A percentile compares a stretch with the other conserved stretches of the same genome.
These are phyloP conservation scores for Serilophus lunatus DNA, from an alignment of 2,113 vertebrate species.

Conservation along the genomic window DNA sequence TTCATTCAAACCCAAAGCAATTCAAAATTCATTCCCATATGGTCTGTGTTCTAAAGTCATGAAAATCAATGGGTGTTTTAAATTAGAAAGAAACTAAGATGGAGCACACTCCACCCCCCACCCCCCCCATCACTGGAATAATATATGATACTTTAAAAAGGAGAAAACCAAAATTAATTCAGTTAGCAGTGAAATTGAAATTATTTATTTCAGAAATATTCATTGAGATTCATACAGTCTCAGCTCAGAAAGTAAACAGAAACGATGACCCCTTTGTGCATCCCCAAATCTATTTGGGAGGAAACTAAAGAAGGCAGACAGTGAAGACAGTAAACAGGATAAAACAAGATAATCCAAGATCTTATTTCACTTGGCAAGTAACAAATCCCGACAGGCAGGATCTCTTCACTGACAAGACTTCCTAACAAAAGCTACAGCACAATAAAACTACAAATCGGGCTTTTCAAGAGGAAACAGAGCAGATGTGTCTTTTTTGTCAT, in stretches of 20 bases:
- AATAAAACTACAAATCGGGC: neutral
- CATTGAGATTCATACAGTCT: neutral
- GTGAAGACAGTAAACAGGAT: neutral
- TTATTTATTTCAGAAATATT: neutral
- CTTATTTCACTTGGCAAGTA: neutral
- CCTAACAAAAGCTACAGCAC: neutral
- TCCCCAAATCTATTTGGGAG: neutral
- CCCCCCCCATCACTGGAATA: neutral
- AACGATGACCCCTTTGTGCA: neutral
- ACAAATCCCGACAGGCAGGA: neutral
- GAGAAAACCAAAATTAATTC: neutral
- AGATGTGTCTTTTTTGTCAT: neutral
- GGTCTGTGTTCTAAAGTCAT: neutral
- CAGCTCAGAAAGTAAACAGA: neutral
- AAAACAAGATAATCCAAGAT: conserved; percentile 5
- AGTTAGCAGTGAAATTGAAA: neutral
- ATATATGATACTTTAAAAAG: accelerated
- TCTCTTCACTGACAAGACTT: neutral
- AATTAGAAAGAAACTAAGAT: neutral
- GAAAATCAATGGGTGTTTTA: neutral
- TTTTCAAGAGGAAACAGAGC: neutral
- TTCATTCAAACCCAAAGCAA: neutral
- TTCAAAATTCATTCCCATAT: neutral
- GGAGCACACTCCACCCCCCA: no score
- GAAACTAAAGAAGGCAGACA: neutral